phyloP scores from a whole-genome alignment of 1,140 invertebrate species.

The Stegodyphus mimosarum region DNA sequence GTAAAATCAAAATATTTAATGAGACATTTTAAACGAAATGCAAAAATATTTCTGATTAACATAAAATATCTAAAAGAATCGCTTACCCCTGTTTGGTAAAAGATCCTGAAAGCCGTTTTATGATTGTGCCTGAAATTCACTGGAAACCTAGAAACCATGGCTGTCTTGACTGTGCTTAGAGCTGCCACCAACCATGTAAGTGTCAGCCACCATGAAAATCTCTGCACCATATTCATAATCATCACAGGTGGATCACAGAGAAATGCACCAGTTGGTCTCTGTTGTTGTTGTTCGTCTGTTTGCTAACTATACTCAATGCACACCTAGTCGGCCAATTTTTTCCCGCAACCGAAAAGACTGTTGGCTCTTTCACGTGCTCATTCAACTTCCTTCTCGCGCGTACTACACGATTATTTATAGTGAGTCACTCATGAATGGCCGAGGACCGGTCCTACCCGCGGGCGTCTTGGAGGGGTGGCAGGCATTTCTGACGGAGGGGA shows the following conservation, averaged over 20 bases:
- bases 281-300: not conserved
- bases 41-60: too few species aligned
- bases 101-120: constrained; percentile 54
- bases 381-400: constrained; percentile 54
- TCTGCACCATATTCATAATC: constrained; percentile 34
- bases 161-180: constrained; percentile 32
- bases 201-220: constrained; percentile 39
- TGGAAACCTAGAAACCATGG: constrained; percentile 58
- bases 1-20: too few species aligned
- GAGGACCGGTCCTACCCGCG: constrained; percentile 54
- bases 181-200: constrained; percentile 18
- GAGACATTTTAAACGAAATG: too few species aligned
- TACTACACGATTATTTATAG: constrained; percentile 62
- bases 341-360: not conserved
- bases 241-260: not conserved
- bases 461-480: constrained; percentile 48
- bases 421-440: constrained; percentile 60
- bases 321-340: not conserved
- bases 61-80: too few species aligned
- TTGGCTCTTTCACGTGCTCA: constrained; percentile 36
- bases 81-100: constrained; percentile 61
- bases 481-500: constrained; percentile 20
- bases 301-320: not conserved
- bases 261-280: not conserved
- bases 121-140: constrained; percentile 55